A percentile compares a stretch with the other conserved stretches of the same genome.
phyloP scores from a whole-genome alignment of 64 coral and sea anemone genomes.

The Dendrophyllia cribrosa region DNA sequence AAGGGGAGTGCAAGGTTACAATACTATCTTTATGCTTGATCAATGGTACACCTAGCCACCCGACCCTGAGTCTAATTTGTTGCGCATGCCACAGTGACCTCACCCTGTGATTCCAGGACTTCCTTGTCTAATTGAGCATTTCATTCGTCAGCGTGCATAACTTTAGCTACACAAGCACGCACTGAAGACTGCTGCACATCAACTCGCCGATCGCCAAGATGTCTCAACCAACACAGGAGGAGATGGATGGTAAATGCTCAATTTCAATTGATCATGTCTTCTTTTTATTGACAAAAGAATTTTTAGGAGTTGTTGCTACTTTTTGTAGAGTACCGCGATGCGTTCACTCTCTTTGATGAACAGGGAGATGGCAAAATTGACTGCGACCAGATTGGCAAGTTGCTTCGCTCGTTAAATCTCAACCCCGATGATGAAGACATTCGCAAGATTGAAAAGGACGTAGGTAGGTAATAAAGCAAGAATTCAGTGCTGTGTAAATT shows the following conservation, averaged over 20 bases:
- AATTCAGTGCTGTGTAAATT: not conserved
- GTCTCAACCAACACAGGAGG: slow-evolving; percentile 39
- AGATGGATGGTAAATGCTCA: slow-evolving; percentile 20
- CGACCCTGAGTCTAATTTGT: not conserved
- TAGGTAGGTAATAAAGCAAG: slow-evolving; percentile 36
- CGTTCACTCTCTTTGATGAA: slow-evolving; percentile 79
- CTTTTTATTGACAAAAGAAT: not conserved
- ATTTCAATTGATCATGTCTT: not conserved
- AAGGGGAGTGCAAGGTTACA: not conserved
- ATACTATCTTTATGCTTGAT: not conserved
- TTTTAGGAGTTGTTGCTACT: not conserved
- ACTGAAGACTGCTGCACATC: not conserved
- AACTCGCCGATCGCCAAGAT: not conserved
- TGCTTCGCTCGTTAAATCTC: slow-evolving; percentile 84
- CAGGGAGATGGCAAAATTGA: slow-evolving; percentile 91
- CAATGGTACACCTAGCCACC: not conserved
- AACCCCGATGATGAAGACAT: slow-evolving; percentile 88
- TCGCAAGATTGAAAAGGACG: slow-evolving; percentile 86
- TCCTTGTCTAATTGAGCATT: slow-evolving; percentile 21
- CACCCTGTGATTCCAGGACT: slow-evolving; percentile 28
- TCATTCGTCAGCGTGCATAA: not conserved
- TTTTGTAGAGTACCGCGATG: slow-evolving; percentile 86
- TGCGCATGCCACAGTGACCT: not conserved
- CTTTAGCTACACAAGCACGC: not conserved
- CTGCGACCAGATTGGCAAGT: slow-evolving; percentile 79